A percentile compares a stretch with the other conserved stretches of the same genome.
Conservation (phyloP, 2,888 invertebrate species). For the Ashinkailepas kermadecensis region DNA sequence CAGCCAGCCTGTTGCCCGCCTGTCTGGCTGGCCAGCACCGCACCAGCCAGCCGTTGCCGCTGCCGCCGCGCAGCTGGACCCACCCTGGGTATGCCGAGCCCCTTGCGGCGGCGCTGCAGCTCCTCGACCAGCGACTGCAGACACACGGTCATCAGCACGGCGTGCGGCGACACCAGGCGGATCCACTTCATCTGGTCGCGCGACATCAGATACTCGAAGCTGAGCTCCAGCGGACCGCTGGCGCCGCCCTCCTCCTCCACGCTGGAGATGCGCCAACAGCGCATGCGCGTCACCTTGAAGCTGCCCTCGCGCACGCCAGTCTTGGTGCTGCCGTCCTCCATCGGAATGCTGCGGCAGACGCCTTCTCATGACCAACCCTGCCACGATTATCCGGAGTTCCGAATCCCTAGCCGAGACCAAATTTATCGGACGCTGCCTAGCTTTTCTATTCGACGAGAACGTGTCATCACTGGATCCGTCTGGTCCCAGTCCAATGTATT, state of each 20-base stretch:
- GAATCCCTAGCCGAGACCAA: too few relatives aligned
- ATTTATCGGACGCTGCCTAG: too few relatives aligned
- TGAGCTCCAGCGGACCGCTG: conserved; percentile 60
- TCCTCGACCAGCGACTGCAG: conserved; percentile 89
- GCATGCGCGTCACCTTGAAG: conserved; percentile 91
- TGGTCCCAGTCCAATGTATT: too few relatives aligned
- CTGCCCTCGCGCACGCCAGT: conserved; percentile 54
- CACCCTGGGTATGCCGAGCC: conserved; percentile 36
- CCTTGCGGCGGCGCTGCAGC: conserved; percentile 52
- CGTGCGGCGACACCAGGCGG: conserved; percentile 79
- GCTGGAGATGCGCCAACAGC: conserved; percentile 91
- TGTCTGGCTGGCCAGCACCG: too few relatives aligned
- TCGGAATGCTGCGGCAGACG: background rate
- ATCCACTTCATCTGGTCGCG: conserved; percentile 91
- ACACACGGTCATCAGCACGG: conserved; percentile 91
- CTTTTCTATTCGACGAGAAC: too few relatives aligned
- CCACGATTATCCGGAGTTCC: too few relatives aligned
- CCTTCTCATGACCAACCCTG: too few relatives aligned
- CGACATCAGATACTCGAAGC: conserved; percentile 89
- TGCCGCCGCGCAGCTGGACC: background rate
- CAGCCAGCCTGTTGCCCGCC: too few relatives aligned
- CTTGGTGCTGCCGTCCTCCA: background rate
- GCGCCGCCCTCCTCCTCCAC: conserved; percentile 37
- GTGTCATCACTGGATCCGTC: too few relatives aligned
- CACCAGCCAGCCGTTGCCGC: too few relatives aligned